A percentile compares a stretch with the other conserved stretches of the same genome.
These are phyloP conservation scores for Cyphomyrus discorhynchus DNA, from an alignment of 2,113 vertebrate genomes.

Conservation along the genomic window DNA sequence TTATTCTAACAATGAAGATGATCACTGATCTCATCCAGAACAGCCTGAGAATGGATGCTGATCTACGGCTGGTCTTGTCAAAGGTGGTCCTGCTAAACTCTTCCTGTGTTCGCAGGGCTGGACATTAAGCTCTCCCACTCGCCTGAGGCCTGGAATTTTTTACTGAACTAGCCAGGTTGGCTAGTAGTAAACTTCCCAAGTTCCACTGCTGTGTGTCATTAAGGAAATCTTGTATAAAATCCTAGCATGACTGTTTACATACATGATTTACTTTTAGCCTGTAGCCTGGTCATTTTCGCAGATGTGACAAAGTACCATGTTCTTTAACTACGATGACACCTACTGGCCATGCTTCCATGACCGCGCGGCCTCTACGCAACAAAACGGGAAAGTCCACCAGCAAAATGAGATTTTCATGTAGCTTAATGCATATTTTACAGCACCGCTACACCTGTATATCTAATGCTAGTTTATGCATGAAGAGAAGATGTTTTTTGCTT, in stretches of 20 bases:
- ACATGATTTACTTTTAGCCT: neutral
- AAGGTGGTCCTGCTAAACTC: neutral
- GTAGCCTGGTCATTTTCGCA: neutral
- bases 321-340: neutral
- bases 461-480: neutral
- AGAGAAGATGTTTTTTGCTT: neutral
- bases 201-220: neutral
- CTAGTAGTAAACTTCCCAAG: neutral
- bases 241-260: neutral
- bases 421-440: neutral
- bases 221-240: neutral
- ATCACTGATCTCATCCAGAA: neutral
- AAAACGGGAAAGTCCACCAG: neutral
- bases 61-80: neutral
- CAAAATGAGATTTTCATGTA: neutral
- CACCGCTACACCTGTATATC: neutral
- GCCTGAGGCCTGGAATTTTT: neutral
- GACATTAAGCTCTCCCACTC: neutral
- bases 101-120: neutral
- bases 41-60: neutral
- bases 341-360: no score
- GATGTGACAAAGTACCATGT: neutral
- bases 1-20: neutral
- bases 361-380: neutral
- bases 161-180: neutral